Percentiles rank a stretch among this genome's conserved stretches.
These are phyloP conservation scores for Drosophila sucinea DNA, from an alignment of 1,140 invertebrate species.

Conservation along the genomic window DNA sequence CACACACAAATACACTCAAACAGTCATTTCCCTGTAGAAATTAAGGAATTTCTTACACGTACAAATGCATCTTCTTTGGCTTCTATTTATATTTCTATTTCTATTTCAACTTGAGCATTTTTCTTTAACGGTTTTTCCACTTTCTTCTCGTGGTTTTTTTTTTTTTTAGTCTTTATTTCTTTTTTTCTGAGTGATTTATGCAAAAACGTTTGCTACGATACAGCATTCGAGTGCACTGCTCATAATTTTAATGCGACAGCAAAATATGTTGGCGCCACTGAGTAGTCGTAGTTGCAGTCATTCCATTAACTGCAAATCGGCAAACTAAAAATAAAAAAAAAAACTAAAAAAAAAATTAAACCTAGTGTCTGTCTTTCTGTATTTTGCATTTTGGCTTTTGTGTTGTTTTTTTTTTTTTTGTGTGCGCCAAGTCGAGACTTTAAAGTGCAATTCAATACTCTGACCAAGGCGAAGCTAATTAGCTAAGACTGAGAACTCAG, in stretches of 20 bases:
- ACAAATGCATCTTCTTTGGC: slow-evolving; percentile 33
- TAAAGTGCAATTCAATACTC: no score
- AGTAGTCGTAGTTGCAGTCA: slow-evolving; percentile 24
- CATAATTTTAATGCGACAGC: slow-evolving; percentile 76
- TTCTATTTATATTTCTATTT: slow-evolving; percentile 10
- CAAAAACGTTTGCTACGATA: slow-evolving; percentile 48
- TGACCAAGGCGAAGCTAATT: no score
- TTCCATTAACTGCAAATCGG: slow-evolving; percentile 61
- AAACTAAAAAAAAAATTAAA: neutral
- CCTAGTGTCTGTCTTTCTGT: slow-evolving; percentile 13
- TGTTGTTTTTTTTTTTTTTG: slow-evolving; percentile 22
- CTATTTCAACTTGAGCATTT: slow-evolving; percentile 12
- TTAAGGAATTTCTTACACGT: slow-evolving; percentile 76
- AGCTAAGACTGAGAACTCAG: no score
- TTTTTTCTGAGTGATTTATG: slow-evolving; percentile 54
- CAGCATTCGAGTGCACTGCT: slow-evolving; percentile 46
- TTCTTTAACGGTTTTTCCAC: slow-evolving; percentile 40
- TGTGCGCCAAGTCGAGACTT: neutral
- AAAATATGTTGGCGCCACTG: slow-evolving; percentile 75
- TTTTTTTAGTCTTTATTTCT: neutral
- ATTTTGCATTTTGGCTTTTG: slow-evolving; percentile 46
- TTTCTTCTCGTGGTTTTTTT: slow-evolving; percentile 34
- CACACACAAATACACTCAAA: slow-evolving; percentile 5
- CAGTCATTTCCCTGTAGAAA: slow-evolving; percentile 40
- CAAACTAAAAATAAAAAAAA: slow-evolving; percentile 13